Conservation (phyloP, 2,797 vertebrate genomes). For the Scolopax rusticola region DNA sequence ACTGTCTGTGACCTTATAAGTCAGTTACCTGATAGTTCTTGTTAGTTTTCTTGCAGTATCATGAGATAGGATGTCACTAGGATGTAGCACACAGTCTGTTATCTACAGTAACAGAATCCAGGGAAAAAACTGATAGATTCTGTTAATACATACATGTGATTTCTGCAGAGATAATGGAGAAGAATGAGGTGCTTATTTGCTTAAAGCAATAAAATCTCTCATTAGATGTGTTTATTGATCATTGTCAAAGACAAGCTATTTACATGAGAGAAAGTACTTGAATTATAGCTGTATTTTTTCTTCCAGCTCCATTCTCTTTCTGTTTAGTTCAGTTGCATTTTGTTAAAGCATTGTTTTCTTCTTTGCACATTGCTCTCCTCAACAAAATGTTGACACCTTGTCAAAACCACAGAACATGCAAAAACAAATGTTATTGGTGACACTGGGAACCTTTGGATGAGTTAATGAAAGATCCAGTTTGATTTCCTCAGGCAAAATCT, state of each 20-base stretch:
- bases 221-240: not conserved
- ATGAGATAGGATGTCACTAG: not conserved
- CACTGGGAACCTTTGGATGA: not conserved
- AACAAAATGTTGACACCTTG: not conserved
- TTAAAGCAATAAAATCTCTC: not conserved
- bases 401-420: not conserved
- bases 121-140: not conserved
- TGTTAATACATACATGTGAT: not conserved
- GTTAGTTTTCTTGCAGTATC: not conserved
- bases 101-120: not conserved
- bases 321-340: not conserved
- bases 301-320: not conserved
- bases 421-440: not conserved
- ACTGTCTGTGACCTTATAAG: not conserved
- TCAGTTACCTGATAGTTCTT: not conserved
- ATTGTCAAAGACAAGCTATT: not conserved
- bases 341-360: not conserved
- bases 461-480: not conserved
- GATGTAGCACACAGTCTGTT: not conserved
- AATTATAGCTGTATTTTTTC: not conserved
- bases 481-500: not conserved
- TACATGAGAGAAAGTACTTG: not conserved
- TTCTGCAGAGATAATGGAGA: not conserved
- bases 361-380: not conserved
- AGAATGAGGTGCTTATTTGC: not conserved